These are phyloP conservation scores for Heliconius ismenius DNA, from an alignment of 2,888 invertebrate genomes.

Conservation along the genomic window DNA sequence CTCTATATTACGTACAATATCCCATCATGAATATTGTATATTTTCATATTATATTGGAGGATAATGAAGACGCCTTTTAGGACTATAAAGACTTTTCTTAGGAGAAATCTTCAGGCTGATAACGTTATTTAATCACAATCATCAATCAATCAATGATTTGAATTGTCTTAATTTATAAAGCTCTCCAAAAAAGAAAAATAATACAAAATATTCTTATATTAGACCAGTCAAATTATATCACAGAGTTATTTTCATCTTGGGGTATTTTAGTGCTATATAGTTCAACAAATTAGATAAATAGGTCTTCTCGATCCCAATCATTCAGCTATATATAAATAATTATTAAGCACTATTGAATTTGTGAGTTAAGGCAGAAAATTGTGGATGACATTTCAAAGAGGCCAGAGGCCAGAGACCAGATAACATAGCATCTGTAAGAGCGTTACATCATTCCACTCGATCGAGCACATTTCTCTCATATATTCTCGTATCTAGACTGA, in stretches of 20 bases:
- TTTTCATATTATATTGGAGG: not conserved
- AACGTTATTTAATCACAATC: not conserved
- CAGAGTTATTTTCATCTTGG: not conserved
- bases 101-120: not conserved
- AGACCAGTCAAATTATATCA: not conserved
- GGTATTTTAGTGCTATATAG: not conserved
- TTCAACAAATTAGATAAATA: not conserved
- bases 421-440: not conserved
- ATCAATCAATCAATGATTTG: not conserved
- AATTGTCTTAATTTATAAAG: not conserved
- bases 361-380: constrained; percentile 12
- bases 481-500: constrained; percentile 26
- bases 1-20: constrained; percentile 14
- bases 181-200: too few species aligned
- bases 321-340: not conserved
- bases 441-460: constrained; percentile 27
- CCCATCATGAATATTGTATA: not conserved
- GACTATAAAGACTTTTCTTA: not conserved
- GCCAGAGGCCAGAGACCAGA: not conserved
- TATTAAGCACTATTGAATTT: constrained; percentile 16
- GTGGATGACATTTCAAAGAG: constrained; percentile 17
- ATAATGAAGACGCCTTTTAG: constrained; percentile 6
- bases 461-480: constrained; percentile 27
- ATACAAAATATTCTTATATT: not conserved
- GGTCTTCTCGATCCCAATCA: not conserved